A percentile compares a stretch with the other conserved stretches of the same genome.
Evolutionary conservation across 2,797 vertebrate genomes (phyloP).

Genomic region (Takifugu rubripes): DNA sequence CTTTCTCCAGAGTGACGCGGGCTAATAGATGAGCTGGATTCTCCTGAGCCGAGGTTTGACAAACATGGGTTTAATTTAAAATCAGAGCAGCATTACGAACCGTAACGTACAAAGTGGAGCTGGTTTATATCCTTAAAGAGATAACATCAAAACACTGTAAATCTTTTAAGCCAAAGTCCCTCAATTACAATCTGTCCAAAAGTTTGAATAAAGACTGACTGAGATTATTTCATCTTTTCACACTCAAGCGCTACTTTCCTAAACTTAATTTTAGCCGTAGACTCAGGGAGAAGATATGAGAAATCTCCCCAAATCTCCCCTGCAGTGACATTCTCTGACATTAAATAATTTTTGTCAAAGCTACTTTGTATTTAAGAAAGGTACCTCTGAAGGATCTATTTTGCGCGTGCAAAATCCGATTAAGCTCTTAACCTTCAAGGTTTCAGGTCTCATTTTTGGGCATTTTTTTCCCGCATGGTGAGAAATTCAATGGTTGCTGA

Average conservation of each 20-base stretch:
- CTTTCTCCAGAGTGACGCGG: slow-evolving; percentile 3
- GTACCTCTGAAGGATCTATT: neutral
- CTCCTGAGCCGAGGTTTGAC: too few relatives aligned
- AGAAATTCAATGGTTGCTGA: too few relatives aligned
- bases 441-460: neutral
- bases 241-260: slow-evolving; percentile 8
- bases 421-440: neutral
- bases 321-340: slow-evolving; percentile 1
- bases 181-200: neutral
- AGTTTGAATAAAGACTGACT: slow-evolving; percentile 9
- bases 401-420: neutral
- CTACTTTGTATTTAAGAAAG: slow-evolving; percentile 4
- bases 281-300: slow-evolving; percentile 18
- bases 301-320: slow-evolving; percentile 6
- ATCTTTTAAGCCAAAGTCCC: too few relatives aligned
- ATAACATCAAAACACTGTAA: too few relatives aligned
- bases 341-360: slow-evolving; percentile 9
- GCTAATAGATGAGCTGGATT: neutral
- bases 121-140: too few relatives aligned
- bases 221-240: slow-evolving; percentile 19
- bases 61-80: too few relatives aligned
- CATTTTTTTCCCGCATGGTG: neutral
- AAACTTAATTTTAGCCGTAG: slow-evolving; percentile 9
- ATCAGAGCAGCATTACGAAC: too few relatives aligned
- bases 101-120: too few relatives aligned